Percentiles rank a stretch among this genome's conserved stretches.
Evolutionary conservation across 2,797 vertebrate species (phyloP).

Genomic region (Vireo griseus): DNA sequence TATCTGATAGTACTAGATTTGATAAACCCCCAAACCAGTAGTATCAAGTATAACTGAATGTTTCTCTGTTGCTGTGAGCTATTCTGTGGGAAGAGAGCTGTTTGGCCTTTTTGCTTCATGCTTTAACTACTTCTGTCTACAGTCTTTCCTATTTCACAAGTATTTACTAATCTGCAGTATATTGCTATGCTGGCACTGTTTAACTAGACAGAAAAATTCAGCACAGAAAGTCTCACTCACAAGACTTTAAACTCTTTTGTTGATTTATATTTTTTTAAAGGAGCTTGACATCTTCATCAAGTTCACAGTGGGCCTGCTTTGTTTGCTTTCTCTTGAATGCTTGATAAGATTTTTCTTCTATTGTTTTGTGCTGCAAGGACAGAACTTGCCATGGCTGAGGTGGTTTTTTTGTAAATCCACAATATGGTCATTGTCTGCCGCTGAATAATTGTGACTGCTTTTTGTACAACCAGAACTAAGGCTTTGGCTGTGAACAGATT

Average conservation of each 20-base stretch:
- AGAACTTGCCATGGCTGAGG: slow-evolving; percentile 92
- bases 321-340: slow-evolving; percentile 98
- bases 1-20: not conserved
- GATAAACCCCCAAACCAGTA: not conserved
- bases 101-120: slow-evolving; percentile 48
- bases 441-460: slow-evolving; percentile 99
- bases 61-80: slow-evolving; percentile 20
- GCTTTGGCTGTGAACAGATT: slow-evolving; percentile 98
- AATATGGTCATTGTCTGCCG: slow-evolving; percentile 99
- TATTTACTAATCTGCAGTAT: slow-evolving; percentile 63
- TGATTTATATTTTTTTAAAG: slow-evolving; percentile 82
- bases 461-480: slow-evolving; percentile 94
- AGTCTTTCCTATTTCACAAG: slow-evolving; percentile 2
- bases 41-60: not conserved
- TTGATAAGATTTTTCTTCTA: slow-evolving; percentile 92
- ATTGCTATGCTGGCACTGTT: slow-evolving; percentile 68
- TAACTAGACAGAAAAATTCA: slow-evolving; percentile 73
- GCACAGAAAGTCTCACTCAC: slow-evolving; percentile 74
- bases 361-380: slow-evolving; percentile 94
- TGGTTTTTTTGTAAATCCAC: slow-evolving; percentile 86
- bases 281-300: slow-evolving; percentile 99
- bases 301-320: slow-evolving; percentile 94
- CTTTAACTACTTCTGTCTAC: slow-evolving; percentile 59
- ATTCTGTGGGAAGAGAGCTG: slow-evolving; percentile 41
- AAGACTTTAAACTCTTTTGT: slow-evolving; percentile 80